Evolutionary conservation across 1,140 invertebrate genomes (phyloP), one percentile per base, ranked within the genome.

Genomic region (Apis dorsata): DNA sequence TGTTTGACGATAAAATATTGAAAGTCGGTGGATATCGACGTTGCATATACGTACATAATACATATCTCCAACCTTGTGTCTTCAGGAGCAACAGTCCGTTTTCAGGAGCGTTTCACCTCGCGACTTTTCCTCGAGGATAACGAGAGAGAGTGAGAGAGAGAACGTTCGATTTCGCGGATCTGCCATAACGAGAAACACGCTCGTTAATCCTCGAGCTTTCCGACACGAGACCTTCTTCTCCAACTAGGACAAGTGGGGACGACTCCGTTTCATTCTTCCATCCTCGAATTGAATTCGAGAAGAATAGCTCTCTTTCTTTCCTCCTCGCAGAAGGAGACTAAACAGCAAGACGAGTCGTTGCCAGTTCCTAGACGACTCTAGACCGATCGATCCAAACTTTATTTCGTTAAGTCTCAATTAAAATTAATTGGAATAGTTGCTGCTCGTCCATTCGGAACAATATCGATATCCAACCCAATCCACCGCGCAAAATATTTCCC

Each of bases 1-100:
- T 79, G 81, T 74, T 86, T 84, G 82, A 74, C 24, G 62, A 86
- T 86, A 80, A 72, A 85, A 85, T 75, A 85, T 83, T 79, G 84
- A 85, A 84, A 79, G 57, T 69, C 69, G 55, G 9, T 3, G 24
- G 28, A 44, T 63, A 28, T 55, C 57, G 59, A n/a, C n/a, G 53
- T 65, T 69, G 55, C 28, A 76, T 69, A 76, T 69, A 53, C 71
- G 34, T 44, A 44, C 5, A 44, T 44, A 60, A 13, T 28, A 17
- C 66, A 65, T 53, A 44, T 24, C 51, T 74, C 10, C 70, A 17
- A n/a, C 10, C 7, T 19, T 34, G 24, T 79, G 69, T 77, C 51
- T 49, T 65, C 53, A 34, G 34, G 53, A 21, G 34, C 65, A 79
- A 75, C 63, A 68, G 57, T 59, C 57, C 24, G 28, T 10, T 51